Evolutionary conservation across 2,888 invertebrate species (phyloP).

Genomic region (Chymomyza caudatula): DNA sequence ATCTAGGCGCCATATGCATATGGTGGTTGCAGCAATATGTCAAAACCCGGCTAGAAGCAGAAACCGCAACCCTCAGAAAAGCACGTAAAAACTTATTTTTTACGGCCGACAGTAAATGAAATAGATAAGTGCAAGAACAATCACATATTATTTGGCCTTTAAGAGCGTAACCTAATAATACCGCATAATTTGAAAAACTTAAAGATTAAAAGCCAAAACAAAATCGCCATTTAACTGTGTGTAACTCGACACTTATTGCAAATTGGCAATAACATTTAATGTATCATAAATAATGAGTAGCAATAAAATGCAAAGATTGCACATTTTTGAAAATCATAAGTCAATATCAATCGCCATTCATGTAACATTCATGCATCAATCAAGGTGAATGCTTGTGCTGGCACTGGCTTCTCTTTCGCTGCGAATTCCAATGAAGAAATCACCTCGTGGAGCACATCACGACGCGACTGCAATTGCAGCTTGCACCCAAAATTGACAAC

Average conservation of each 20-base stretch:
- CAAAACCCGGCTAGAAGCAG: slow-evolving; percentile 25
- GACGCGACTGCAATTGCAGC: not conserved
- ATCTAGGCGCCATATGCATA: slow-evolving; percentile 2
- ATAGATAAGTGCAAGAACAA: slow-evolving; percentile 8
- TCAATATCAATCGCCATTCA: not conserved
- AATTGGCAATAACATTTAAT: not conserved
- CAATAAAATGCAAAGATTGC: not conserved
- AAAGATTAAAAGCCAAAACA: not conserved
- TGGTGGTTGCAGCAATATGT: slow-evolving; percentile 9
- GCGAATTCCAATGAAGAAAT: slow-evolving; percentile 61
- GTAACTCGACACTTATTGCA: no score
- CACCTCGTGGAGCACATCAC: slow-evolving; percentile 37
- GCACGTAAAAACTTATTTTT: slow-evolving; percentile 11
- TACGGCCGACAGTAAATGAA: slow-evolving; percentile 11
- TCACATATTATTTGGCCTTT: slow-evolving; percentile 5
- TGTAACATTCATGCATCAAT: not conserved
- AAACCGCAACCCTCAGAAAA: not conserved
- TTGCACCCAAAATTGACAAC: slow-evolving; percentile 56
- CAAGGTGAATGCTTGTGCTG: not conserved
- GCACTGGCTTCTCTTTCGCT: not conserved
- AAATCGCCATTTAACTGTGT: not conserved
- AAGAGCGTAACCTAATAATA: not conserved
- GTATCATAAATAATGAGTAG: not conserved
- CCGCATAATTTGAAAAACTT: not conserved
- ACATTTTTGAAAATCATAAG: not conserved